Conservation (phyloP, 2,888 invertebrate genomes). For the Uloborus plumipes region DNA sequence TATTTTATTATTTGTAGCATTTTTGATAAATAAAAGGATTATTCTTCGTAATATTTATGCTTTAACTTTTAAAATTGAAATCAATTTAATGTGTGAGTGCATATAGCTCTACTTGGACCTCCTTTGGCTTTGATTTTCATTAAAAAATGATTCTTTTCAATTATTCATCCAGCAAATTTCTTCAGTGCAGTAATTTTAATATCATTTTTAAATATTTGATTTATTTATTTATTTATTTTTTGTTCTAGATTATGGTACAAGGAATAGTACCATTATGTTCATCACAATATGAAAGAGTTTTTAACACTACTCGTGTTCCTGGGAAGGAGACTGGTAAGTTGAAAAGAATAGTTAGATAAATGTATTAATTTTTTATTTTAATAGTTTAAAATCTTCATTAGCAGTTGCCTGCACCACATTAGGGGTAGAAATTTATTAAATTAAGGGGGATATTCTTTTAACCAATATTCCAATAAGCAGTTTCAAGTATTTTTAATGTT, state of each 20-base stretch:
- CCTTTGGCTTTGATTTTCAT: too few species aligned
- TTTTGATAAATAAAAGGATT: too few species aligned
- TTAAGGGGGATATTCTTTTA: too few species aligned
- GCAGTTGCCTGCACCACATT: too few species aligned
- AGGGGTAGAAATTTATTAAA: too few species aligned
- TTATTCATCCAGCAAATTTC: background rate
- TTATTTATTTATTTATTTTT: slow-evolving; percentile 16
- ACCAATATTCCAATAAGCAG: too few species aligned
- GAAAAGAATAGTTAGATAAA: too few species aligned
- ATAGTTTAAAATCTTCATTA: too few species aligned
- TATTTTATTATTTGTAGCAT: too few species aligned
- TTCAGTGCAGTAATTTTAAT: background rate
- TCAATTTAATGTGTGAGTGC: background rate
- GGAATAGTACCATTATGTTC: slow-evolving; percentile 95
- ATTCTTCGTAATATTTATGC: background rate
- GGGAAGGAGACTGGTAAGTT: slow-evolving; percentile 82
- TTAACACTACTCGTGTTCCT: slow-evolving; percentile 95
- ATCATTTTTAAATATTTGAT: background rate
- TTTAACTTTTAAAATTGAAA: background rate
- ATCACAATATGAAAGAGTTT: slow-evolving; percentile 96
- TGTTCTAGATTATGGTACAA: slow-evolving; percentile 85
- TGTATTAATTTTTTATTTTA: too few species aligned
- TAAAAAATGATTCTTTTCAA: background rate
- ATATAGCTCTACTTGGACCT: background rate
- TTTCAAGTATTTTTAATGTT: too few species aligned